phyloP scores from a whole-genome alignment of 2,113 vertebrate species.

The Helogale parvula region DNA sequence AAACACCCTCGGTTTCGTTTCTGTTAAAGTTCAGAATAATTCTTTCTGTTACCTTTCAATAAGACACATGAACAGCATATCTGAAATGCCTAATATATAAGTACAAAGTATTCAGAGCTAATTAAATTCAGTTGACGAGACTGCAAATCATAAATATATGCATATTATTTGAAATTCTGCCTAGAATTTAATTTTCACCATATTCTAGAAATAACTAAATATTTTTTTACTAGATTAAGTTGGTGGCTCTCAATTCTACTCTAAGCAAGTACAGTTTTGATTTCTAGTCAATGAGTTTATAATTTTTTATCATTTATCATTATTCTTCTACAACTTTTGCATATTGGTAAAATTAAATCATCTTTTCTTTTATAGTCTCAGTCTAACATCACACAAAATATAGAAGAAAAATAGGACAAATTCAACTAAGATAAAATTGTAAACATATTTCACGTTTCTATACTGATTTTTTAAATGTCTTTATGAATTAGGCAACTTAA shows the following conservation, averaged over 20 bases:
- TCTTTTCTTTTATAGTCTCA: background rate
- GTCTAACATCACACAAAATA: background rate
- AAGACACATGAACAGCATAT: background rate
- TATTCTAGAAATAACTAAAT: conserved; percentile 6
- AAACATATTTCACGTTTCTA: background rate
- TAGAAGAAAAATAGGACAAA: background rate
- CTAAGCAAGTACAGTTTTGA: background rate
- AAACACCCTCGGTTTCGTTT: background rate
- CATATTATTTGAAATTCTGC: background rate
- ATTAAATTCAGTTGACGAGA: conserved; percentile 19
- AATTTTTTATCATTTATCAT: background rate
- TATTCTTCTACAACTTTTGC: background rate
- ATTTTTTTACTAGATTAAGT: background rate
- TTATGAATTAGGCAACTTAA: background rate
- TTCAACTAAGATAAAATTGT: background rate
- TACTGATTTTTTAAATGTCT: background rate
- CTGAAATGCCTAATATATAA: background rate
- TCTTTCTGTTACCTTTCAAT: background rate
- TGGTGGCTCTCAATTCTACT: background rate
- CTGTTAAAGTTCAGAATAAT: conserved; percentile 15
- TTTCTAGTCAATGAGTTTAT: background rate
- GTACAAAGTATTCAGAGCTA: conserved; percentile 8
- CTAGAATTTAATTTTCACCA: conserved; percentile 29
- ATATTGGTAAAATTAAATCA: background rate
- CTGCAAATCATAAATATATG: conserved; percentile 12